Base-by-base conservation (phyloP, 1,140 invertebrate species). In the Danaus plexippus region DNA sequence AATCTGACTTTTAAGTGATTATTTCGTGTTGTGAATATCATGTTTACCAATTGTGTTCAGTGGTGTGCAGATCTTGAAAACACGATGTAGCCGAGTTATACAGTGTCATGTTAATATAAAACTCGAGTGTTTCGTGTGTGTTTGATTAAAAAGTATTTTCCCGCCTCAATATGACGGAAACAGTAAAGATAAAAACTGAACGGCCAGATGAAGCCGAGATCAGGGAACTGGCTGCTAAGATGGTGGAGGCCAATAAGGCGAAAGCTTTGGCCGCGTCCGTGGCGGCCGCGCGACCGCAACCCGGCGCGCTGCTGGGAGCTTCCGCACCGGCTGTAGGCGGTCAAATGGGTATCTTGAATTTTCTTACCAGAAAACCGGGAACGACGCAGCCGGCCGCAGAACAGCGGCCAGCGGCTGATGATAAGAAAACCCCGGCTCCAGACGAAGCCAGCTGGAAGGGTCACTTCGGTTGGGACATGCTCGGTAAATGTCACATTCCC, bases 401-500 rank as follows among this genome's bases (percentile, higher is more conserved):
- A 10, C 69, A 71, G 54, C 73, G 84, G 43, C 67, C 80, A 0
- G 50, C 71, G 0, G 32, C 69, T 1, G 74, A 77, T 11, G 80
- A 85, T 18, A 84, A 87, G 48, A 88, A 87, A 72, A 88, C 79
- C 66, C 90, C 80, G 9, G 94, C 82, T 64, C 89, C 79, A 3
- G 95, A 96, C 77, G 93, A 94, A 61, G 92, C 94, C 48, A 95
- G 94, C 64, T 90, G 91, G 74, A 92, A 93, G 74, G 95, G 96
- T 15, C 90, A 93, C 69, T 98, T 97, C 84, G 95, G 95, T 32
- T 98, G 96, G 96, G 91, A 92, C 18, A 93, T 91, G 54, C 90
- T 97, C 48, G 95, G 94, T 46, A 94, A 94, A 67, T 91, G 91
- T 58, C 92, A 94, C 79, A 93, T 98, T 72, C 97, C 97, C 1